These are phyloP conservation scores for Drosophila serrata DNA, from an alignment of 1,140 invertebrate genomes.

Conservation along the genomic window DNA sequence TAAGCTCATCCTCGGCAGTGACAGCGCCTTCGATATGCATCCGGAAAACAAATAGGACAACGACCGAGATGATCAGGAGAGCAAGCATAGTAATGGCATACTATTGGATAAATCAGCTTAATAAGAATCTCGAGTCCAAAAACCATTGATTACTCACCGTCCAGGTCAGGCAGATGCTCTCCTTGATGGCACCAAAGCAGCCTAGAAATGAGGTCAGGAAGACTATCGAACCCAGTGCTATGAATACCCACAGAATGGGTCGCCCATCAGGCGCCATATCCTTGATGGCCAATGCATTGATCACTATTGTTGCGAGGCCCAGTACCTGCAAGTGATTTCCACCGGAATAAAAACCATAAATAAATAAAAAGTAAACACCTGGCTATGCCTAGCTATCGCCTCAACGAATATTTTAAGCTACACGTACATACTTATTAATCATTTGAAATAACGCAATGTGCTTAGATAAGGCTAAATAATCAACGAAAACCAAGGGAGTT, in stretches of 20 bases:
- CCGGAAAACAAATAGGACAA: slow-evolving; percentile 49
- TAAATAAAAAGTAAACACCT: slow-evolving; percentile 9
- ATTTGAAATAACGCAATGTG: background rate
- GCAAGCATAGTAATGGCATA: slow-evolving; percentile 57
- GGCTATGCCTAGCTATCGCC: slow-evolving; percentile 21
- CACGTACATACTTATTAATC: slow-evolving; percentile 12
- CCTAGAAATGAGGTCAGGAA: slow-evolving; percentile 89
- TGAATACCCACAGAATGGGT: slow-evolving; percentile 84
- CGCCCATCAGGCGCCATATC: slow-evolving; percentile 32
- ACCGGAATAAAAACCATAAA: background rate
- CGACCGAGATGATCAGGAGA: slow-evolving; percentile 43
- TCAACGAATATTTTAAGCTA: slow-evolving; percentile 14
- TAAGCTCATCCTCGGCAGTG: slow-evolving; percentile 8
- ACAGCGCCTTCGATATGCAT: slow-evolving; percentile 19
- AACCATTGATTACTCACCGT: slow-evolving; percentile 87
- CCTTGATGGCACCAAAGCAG: slow-evolving; percentile 92
- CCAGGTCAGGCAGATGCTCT: slow-evolving; percentile 92
- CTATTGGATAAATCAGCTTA: slow-evolving; percentile 21
- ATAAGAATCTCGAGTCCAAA: no score
- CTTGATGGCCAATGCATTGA: slow-evolving; percentile 49
- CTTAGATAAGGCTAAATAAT: slow-evolving; percentile 9
- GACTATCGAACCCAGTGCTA: slow-evolving; percentile 57
- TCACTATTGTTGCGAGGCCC: slow-evolving; percentile 58
- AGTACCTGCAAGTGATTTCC: slow-evolving; percentile 39
- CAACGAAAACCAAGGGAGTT: slow-evolving; percentile 8